Base-by-base conservation (phyloP, 2,888 invertebrate genomes). In the Liodrosophila aerea region DNA sequence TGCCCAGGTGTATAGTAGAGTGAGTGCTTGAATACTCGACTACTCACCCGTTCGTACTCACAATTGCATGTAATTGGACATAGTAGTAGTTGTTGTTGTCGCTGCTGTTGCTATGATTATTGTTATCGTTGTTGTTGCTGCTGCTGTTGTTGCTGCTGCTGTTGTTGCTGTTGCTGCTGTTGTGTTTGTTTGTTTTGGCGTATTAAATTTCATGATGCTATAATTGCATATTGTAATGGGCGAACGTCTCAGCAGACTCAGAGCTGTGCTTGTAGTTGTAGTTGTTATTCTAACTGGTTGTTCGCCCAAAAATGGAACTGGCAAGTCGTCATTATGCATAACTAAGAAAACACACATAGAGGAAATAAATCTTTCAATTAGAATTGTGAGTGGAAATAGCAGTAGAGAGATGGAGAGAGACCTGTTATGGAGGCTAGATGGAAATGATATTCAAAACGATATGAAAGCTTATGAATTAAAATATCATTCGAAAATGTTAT, bases 161-260 rank as follows among this genome's bases (percentile, higher is more conserved):
- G 40, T 22, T 46, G 43, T 43, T 37, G 44, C 27, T 58, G 33
- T 5, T 22, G 22, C 5, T 45, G n/a, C n/a, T n/a, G n/a, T n/a
- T n/a, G n/a, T 61, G 58, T 71, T 68, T 69, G 65, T 69, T 77
- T 65, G 65, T 65, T 81, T 80, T 73, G 56, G 75, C 54, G 57
- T 81, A 78, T 78, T 77, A 70, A 81, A 81, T 78, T 73, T 84
- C 82, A 84, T 81, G 78, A 72, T 70, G 72, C 75, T 70, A 84
- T 78, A 84, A 81, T 77, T 77, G 82, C 78, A 72, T 62, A 78
- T 70, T 74, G 66, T 71, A 74, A 73, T 73, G 58, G 58, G 53
- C 71, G 61, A 64, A 16, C 31, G 54, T 60, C 73, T 60, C 39
- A 52, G 43, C 39, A 30, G 30, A 50, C 31, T 9, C 49, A 15